Base-by-base conservation (phyloP, 2,113 vertebrate genomes). In the Petroica traversi region DNA sequence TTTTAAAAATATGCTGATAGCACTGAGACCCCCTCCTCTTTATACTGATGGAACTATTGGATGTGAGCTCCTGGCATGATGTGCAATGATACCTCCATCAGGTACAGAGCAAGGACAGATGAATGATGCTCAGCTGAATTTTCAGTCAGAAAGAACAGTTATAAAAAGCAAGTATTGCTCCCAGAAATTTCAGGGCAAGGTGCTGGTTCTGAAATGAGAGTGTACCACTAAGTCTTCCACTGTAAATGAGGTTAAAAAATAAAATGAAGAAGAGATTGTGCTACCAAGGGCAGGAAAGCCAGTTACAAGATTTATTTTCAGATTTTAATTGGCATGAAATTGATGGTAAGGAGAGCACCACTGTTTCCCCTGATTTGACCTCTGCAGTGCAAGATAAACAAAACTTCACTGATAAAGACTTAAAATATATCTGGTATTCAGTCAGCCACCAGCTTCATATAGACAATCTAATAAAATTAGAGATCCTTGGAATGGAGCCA, bases 301-400 rank as follows among this genome's bases (percentile, higher is more conserved):
- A 34, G 36, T 57, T 89, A 57, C 45, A 75, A 83, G 61, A 36
- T 19, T 73, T 59, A 63, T 77, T 87, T 54, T 49, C 48, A 85
- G 61, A 83, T 64, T 74, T 92, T 92, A 86, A 89, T 86, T 67
- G 66, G 76, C 64, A 75, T 72, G n/a, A 85, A 73, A 93, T 38
- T 52, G 73, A 55, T 81, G 61, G 43, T 14, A 81, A 77, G 31
- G 45, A 85, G 14, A 82, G n/a, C 23, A 74, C 8, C 24, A 26
- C 55, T 48, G 19, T 41, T 66, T 89, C 16, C n/a, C 83, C 63
- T 73, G 49, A 89, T 72, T 17, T 94, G 89, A 95, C 64, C 76
- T 91, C 64, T 62, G 57, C 58, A 91, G 29, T 29, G 19, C 0
- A 0, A 92, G 58, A 91, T 14, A 82, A 95, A 83, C 52, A 88